phyloP scores from a whole-genome alignment of 2,888 invertebrate genomes.

The Acanthoscelides obtectus region DNA sequence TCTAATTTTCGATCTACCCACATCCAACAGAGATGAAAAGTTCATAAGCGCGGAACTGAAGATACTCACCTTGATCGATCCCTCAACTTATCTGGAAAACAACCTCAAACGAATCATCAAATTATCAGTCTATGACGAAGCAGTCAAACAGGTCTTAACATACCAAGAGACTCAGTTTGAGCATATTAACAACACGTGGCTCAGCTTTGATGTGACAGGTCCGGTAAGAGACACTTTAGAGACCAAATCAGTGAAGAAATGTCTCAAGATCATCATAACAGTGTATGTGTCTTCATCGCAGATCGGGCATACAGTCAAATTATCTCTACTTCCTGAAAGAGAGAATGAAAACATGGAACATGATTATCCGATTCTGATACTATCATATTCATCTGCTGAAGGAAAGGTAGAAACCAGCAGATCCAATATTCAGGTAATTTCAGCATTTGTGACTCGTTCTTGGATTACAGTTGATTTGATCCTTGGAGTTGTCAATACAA shows the following conservation, averaged over 20 bases:
- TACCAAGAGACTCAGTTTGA: constrained; percentile 35
- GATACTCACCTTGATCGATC: constrained; percentile 40
- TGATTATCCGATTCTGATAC: constrained; percentile 43
- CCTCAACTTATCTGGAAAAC: constrained; percentile 20
- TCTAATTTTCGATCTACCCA: constrained; percentile 41
- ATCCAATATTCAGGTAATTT: neutral
- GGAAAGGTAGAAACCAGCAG: constrained; percentile 4
- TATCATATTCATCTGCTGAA: constrained; percentile 36
- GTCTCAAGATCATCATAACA: constrained; percentile 38
- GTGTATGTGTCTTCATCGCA: constrained; percentile 32
- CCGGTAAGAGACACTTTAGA: constrained; percentile 32
- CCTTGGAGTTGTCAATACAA: too few species aligned
- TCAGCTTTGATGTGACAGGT: constrained; percentile 41
- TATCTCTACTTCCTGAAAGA: constrained; percentile 39
- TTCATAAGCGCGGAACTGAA: constrained; percentile 42
- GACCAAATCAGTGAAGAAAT: constrained; percentile 21
- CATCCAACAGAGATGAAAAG: constrained; percentile 35
- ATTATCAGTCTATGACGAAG: constrained; percentile 36
- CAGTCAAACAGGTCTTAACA: constrained; percentile 26
- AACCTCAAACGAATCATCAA: constrained; percentile 32
- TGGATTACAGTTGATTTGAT: too few species aligned
- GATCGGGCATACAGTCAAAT: constrained; percentile 30
- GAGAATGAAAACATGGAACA: constrained; percentile 40
- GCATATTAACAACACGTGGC: constrained; percentile 43
- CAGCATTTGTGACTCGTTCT: too few species aligned